A percentile compares a stretch with the other conserved stretches of the same genome.
Evolutionary conservation across 1,140 invertebrate genomes (phyloP).

Genomic region (Choristoneura fumiferana): DNA sequence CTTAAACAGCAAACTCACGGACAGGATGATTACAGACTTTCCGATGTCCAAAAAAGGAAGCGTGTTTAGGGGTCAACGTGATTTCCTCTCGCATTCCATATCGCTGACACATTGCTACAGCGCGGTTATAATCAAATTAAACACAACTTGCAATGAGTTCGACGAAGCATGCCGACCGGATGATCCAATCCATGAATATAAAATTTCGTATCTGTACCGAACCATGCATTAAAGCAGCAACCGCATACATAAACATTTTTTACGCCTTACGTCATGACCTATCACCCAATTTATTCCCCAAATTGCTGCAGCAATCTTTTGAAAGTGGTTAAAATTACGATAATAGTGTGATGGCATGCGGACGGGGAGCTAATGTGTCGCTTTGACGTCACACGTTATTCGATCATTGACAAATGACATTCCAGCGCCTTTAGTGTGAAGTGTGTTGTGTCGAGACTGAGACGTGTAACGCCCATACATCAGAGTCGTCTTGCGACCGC

Average conservation of each 20-base stretch:
- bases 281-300: conserved; percentile 48
- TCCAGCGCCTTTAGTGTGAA: conserved; percentile 60
- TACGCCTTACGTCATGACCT: conserved; percentile 42
- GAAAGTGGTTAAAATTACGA: conserved; percentile 41
- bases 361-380: conserved; percentile 46
- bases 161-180: conserved; percentile 55
- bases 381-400: conserved; percentile 65
- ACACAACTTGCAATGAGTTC: conserved; percentile 55
- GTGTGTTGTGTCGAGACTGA: conserved; percentile 51
- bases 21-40: conserved; percentile 56
- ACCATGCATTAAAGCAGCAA: conserved; percentile 42
- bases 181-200: conserved; percentile 59
- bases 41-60: conserved; percentile 63
- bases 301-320: conserved; percentile 40
- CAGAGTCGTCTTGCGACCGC: conserved; percentile 45
- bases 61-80: conserved; percentile 66
- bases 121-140: conserved; percentile 65
- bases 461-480: conserved; percentile 60
- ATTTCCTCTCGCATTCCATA: conserved; percentile 72
- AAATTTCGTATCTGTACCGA: conserved; percentile 52
- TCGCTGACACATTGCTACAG: conserved; percentile 58
- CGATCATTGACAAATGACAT: conserved; percentile 75
- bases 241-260: conserved; percentile 47
- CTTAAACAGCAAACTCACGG: conserved; percentile 38
- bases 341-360: conserved; percentile 36